Conservation (phyloP, 2,113 vertebrate species). For the Struthio camelus region DNA sequence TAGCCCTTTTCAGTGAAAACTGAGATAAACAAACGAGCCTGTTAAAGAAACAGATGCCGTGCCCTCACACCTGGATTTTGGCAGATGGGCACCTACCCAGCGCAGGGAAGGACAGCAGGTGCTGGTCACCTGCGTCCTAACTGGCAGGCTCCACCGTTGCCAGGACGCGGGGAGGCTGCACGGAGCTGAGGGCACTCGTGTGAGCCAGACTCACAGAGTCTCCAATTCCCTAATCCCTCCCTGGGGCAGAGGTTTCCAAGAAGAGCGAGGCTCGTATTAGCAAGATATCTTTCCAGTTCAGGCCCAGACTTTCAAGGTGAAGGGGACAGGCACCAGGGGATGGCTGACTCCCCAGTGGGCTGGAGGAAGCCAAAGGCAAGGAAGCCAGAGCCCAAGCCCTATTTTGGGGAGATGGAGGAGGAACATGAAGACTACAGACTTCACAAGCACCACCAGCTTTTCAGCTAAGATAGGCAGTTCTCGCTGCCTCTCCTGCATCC, state of each 20-base stretch:
- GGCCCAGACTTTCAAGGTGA: background rate
- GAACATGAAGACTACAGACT: background rate
- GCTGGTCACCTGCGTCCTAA: background rate
- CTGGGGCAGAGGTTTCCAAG: background rate
- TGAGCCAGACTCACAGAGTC: background rate
- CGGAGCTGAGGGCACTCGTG: background rate
- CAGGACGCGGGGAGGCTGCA: background rate
- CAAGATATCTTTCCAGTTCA: background rate
- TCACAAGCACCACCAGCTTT: background rate
- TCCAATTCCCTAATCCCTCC: background rate
- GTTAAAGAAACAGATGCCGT: background rate
- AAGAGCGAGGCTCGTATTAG: background rate
- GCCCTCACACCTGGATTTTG: background rate
- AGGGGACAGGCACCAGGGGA: background rate
- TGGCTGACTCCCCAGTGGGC: background rate
- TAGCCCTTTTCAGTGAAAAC: background rate
- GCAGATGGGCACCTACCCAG: background rate
- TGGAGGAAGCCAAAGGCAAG: background rate
- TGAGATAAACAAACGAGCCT: background rate
- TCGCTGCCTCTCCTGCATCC: fast-evolving
- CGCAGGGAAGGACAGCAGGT: background rate
- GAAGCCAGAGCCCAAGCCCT: background rate
- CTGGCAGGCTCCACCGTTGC: background rate
- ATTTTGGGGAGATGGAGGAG: background rate
- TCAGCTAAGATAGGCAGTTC: background rate